Conservation (phyloP, 1,140 invertebrate species). For the Stegodyphus dumicola region DNA sequence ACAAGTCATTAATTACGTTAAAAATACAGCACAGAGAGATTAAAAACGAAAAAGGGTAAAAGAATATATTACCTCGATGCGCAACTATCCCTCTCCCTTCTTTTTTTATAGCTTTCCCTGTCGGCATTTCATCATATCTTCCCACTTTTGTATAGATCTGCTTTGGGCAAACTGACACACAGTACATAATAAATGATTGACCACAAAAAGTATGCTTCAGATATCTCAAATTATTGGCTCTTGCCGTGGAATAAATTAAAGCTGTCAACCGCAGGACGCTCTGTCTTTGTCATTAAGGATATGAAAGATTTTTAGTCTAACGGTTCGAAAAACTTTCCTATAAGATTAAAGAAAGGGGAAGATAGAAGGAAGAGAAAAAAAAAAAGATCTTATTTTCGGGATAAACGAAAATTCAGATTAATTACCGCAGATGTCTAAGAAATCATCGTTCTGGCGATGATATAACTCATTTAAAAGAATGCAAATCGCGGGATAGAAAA, state of each 20-base stretch:
- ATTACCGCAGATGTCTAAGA: constrained; percentile 60
- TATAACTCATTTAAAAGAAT: constrained; percentile 61
- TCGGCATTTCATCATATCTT: constrained; percentile 27
- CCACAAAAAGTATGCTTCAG: constrained; percentile 52
- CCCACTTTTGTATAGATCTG: constrained; percentile 39
- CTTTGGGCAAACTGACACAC: constrained; percentile 30
- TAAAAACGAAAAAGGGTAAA: constrained; percentile 34
- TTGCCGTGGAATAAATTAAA: constrained; percentile 53
- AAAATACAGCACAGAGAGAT: constrained; percentile 43
- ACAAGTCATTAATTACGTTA: constrained; percentile 54
- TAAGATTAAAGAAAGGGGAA: constrained; percentile 45
- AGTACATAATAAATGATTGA: constrained; percentile 61
- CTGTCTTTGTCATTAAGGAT: constrained; percentile 60
- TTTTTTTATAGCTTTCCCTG: neutral
- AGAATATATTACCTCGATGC: constrained; percentile 39
- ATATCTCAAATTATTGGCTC: constrained; percentile 58
- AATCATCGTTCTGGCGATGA: constrained; percentile 57
- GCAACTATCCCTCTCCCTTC: neutral
- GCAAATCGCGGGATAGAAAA: constrained; percentile 50
- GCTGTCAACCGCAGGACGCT: constrained; percentile 45
- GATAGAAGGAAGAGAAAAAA: constrained; percentile 16
- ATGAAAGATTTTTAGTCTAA: constrained; percentile 62
- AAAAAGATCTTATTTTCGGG: constrained; percentile 59
- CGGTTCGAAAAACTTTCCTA: constrained; percentile 55
- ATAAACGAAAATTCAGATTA: constrained; percentile 62